Percentiles rank a stretch among this genome's conserved stretches.
Conservation (phyloP, 92 coral and sea anemone species). For the Epizoanthus ramosus region DNA sequence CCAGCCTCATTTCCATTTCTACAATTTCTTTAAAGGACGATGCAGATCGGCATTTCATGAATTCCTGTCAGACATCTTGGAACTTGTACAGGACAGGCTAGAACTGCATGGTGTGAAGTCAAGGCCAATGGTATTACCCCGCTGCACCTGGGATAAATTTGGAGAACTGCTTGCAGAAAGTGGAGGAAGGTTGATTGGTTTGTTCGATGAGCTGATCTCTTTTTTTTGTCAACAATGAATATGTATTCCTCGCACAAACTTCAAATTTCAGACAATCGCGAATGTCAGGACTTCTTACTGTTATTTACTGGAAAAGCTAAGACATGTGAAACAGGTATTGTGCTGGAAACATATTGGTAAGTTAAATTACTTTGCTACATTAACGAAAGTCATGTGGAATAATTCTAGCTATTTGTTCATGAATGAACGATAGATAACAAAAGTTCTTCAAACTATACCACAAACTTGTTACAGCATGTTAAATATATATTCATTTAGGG, state of each 20-base stretch:
- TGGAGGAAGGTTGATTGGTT: slow-evolving; percentile 58
- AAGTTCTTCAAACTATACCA: too few species aligned
- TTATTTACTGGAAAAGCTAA: slow-evolving; percentile 42
- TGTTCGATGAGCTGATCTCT: slow-evolving; percentile 63
- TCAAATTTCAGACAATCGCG: slow-evolving; percentile 31
- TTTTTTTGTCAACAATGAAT: slow-evolving; percentile 61
- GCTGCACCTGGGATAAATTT: slow-evolving; percentile 75
- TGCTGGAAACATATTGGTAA: not conserved
- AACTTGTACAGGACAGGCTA: slow-evolving; percentile 13
- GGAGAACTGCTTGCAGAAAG: slow-evolving; percentile 65
- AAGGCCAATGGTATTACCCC: slow-evolving; percentile 47
- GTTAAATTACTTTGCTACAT: too few species aligned
- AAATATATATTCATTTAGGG: too few species aligned
- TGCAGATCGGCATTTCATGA: slow-evolving; percentile 58
- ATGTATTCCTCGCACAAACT: slow-evolving; percentile 32
- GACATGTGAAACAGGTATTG: slow-evolving; percentile 37
- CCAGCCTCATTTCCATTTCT: not conserved
- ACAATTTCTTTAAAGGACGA: slow-evolving; percentile 46
- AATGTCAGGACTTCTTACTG: slow-evolving; percentile 36
- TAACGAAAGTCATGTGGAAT: too few species aligned
- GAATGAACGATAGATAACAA: too few species aligned
- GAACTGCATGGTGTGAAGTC: not conserved
- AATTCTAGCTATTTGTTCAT: too few species aligned
- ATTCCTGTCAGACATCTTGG: slow-evolving; percentile 45
- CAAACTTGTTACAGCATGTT: too few species aligned